These are phyloP conservation scores for Clepsis dumicolana DNA, from an alignment of 2,888 invertebrate genomes.

Conservation along the genomic window DNA sequence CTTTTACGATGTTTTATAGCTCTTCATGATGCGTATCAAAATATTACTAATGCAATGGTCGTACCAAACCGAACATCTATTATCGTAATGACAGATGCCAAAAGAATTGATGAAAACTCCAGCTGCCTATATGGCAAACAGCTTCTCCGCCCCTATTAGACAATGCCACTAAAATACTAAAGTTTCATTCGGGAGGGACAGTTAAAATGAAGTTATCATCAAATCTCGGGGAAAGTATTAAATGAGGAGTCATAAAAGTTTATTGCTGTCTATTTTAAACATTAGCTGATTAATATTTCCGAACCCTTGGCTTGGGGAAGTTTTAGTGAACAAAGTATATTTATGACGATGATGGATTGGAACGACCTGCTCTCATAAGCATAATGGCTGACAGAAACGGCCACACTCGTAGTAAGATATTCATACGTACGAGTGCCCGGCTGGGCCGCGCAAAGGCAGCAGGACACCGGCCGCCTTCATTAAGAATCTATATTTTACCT, in stretches of 20 bases:
- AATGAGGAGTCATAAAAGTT: constrained; percentile 26
- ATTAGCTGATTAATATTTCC: constrained; percentile 25
- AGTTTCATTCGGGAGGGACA: constrained; percentile 15
- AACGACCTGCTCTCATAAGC: not conserved
- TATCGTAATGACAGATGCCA: constrained; percentile 32
- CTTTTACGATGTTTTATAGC: not conserved
- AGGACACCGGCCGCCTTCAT: constrained; percentile 60
- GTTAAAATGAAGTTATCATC: constrained; percentile 37
- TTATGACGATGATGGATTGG: not conserved
- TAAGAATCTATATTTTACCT: constrained; percentile 79
- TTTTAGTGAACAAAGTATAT: constrained; percentile 13
- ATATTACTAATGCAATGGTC: not conserved
- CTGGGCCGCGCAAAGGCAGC: constrained; percentile 42
- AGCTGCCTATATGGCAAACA: constrained; percentile 6
- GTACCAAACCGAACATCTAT: constrained; percentile 21
- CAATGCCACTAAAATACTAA: constrained; percentile 12
- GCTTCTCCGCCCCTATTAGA: constrained; percentile 15
- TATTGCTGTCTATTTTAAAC: constrained; percentile 37
- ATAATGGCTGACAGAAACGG: not conserved
- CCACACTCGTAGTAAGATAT: constrained; percentile 1
- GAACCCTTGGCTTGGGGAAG: constrained; percentile 22
- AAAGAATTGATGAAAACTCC: constrained; percentile 18
- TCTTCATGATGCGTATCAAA: not conserved
- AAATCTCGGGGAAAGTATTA: constrained; percentile 37
- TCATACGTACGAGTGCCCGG: not conserved